Conservation (phyloP, 1,140 invertebrate genomes). For the Neomicropteryx cornuta region DNA sequence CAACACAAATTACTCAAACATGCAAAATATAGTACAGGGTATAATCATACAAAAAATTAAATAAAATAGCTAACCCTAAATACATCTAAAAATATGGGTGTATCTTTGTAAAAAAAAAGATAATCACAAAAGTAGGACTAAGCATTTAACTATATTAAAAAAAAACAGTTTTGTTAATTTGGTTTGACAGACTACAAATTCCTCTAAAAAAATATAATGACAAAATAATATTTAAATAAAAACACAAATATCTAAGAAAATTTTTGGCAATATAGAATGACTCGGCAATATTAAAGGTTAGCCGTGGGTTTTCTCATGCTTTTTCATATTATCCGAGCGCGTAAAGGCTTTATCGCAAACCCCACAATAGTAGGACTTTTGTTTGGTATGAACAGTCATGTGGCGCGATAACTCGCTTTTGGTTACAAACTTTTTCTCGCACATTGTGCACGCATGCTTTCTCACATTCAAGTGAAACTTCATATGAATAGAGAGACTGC, state of each 20-base stretch:
- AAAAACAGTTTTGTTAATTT: slow-evolving; percentile 27
- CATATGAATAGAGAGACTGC: slow-evolving; percentile 49
- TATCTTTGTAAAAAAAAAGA: too few species aligned
- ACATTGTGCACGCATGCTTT: slow-evolving; percentile 39
- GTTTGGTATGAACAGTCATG: slow-evolving; percentile 47
- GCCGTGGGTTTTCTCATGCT: slow-evolving; percentile 41
- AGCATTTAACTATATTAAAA: slow-evolving; percentile 35
- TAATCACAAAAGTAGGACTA: too few species aligned
- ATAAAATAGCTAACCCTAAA: too few species aligned
- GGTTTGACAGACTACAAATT: slow-evolving; percentile 33
- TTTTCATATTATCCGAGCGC: slow-evolving; percentile 41
- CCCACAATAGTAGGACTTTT: slow-evolving; percentile 46
- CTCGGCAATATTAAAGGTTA: slow-evolving; percentile 13
- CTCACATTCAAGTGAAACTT: slow-evolving; percentile 49
- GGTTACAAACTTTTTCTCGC: slow-evolving; percentile 49
- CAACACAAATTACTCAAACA: too few species aligned
- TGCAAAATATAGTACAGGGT: too few species aligned
- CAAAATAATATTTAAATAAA: slow-evolving; percentile 15
- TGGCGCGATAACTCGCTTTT: slow-evolving; percentile 47
- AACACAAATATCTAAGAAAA: slow-evolving; percentile 26
- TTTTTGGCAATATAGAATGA: slow-evolving; percentile 40
- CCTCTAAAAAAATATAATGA: neutral
- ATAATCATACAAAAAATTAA: too few species aligned
- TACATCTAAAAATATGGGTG: too few species aligned
- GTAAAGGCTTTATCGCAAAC: slow-evolving; percentile 44